These are phyloP conservation scores for Bothrops jararaca DNA, from an alignment of 2,113 vertebrate species.

Conservation along the genomic window DNA sequence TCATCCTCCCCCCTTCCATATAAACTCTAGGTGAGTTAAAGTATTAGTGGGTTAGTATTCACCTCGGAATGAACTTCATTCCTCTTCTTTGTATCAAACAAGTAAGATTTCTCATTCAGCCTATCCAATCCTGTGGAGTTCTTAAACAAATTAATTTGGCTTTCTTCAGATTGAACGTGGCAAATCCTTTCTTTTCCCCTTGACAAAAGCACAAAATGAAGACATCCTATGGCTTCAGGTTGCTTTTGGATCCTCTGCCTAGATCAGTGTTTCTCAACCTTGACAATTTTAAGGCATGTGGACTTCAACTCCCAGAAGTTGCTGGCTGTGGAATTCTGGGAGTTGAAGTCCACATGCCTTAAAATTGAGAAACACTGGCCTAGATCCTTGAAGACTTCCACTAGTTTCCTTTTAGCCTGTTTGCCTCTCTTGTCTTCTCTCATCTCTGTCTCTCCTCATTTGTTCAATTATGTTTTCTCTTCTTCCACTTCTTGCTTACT, in stretches of 20 bases:
- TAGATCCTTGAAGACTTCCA: neutral
- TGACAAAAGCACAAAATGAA: too few species aligned
- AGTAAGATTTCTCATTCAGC: neutral
- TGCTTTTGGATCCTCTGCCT: too few species aligned
- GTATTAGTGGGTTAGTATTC: neutral
- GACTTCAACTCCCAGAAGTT: too few species aligned
- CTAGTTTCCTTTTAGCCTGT: neutral
- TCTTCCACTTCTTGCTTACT: neutral
- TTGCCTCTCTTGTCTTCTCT: neutral
- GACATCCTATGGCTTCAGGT: too few species aligned
- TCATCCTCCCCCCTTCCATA: neutral
- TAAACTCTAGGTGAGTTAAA: neutral
- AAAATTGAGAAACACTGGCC: too few species aligned
- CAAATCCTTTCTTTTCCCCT: neutral
- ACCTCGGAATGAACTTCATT: neutral
- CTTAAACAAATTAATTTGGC: neutral
- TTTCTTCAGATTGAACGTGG: neutral
- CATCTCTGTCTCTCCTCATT: neutral
- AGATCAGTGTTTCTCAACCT: too few species aligned
- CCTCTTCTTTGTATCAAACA: neutral
- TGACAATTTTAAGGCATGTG: too few species aligned
- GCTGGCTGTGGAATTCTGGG: too few species aligned
- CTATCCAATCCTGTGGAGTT: neutral
- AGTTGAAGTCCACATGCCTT: too few species aligned
- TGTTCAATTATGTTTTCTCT: neutral